Conservation (phyloP, 1,140 invertebrate species). For the Alviniconcha marisindica region DNA sequence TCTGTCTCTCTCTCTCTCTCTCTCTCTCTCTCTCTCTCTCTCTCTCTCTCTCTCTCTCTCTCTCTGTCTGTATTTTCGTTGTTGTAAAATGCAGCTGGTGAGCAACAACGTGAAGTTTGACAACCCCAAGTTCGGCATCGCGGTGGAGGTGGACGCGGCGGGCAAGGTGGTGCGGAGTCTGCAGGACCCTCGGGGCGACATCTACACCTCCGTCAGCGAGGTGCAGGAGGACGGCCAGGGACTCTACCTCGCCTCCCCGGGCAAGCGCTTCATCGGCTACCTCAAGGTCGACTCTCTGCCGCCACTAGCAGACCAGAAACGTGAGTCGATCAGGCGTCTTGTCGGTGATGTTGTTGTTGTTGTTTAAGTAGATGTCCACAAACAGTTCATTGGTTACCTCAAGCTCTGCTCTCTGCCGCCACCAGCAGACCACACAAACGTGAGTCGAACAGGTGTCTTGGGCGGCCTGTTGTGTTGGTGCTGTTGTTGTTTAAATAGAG, state of each 20-base stretch:
- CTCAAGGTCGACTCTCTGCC: too few relatives aligned
- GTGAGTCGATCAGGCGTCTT: too few relatives aligned
- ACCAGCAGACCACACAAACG: too few relatives aligned
- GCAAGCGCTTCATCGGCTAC: conserved; percentile 57
- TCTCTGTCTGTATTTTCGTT: neutral
- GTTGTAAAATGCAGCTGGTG: conserved; percentile 78
- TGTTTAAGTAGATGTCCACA: too few relatives aligned
- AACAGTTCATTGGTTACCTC: too few relatives aligned
- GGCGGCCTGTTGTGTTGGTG: too few relatives aligned
- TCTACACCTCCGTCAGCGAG: conserved; percentile 71
- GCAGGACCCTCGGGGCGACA: conserved; percentile 42
- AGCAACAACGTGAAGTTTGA: conserved; percentile 79
- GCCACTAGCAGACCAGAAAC: too few relatives aligned
- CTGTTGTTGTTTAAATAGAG: too few relatives aligned
- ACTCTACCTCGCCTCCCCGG: conserved; percentile 80
- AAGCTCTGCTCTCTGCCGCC: too few relatives aligned
- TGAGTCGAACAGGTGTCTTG: too few relatives aligned
- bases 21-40: conserved; percentile 5
- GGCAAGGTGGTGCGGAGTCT: conserved; percentile 39
- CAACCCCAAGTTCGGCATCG: conserved; percentile 79
- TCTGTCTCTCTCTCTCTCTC: neutral
- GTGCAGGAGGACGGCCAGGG: conserved; percentile 70
- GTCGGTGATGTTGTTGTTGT: too few relatives aligned
- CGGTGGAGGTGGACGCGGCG: conserved; percentile 68
- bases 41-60: neutral